phyloP scores from a whole-genome alignment of 2,113 vertebrate genomes.

The Bufo gargarizans region DNA sequence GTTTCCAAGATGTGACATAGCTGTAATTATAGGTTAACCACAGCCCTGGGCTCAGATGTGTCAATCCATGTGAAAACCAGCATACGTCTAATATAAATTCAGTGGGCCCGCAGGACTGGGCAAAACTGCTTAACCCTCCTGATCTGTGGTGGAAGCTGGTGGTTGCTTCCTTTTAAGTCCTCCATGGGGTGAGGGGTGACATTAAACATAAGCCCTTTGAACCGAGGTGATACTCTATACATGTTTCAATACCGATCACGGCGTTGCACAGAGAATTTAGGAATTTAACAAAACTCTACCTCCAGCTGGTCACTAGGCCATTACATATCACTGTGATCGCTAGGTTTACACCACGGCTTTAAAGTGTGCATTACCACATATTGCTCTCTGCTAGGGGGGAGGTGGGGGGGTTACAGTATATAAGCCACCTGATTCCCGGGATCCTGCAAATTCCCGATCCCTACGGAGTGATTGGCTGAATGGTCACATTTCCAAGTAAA shows the following conservation, averaged over 20 bases:
- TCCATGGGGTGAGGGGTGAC: slow-evolving; percentile 49
- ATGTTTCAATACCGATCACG: neutral
- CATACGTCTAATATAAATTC: slow-evolving; percentile 72
- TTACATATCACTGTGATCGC: neutral
- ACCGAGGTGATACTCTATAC: neutral
- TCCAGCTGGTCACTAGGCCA: neutral
- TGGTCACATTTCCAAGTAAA: too few species aligned
- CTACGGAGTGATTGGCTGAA: too few species aligned
- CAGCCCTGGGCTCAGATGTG: slow-evolving; percentile 85
- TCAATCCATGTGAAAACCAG: slow-evolving; percentile 80
- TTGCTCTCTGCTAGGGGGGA: neutral
- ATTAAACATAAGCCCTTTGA: slow-evolving; percentile 14
- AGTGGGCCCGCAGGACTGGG: slow-evolving; percentile 69
- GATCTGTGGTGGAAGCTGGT: neutral
- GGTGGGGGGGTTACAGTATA: too few species aligned
- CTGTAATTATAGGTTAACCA: slow-evolving; percentile 96
- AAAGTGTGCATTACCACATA: neutral
- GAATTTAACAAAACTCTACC: neutral
- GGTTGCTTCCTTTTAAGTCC: slow-evolving; percentile 15
- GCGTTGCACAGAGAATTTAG: neutral
- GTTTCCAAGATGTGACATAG: slow-evolving; percentile 87
- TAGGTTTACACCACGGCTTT: neutral
- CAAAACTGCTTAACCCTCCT: slow-evolving; percentile 35
- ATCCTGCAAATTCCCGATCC: too few species aligned
- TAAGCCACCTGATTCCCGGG: too few species aligned